Percentiles rank a stretch among this genome's conserved stretches.
Conservation (phyloP, 2,797 vertebrate species). For the Mus spretus region DNA sequence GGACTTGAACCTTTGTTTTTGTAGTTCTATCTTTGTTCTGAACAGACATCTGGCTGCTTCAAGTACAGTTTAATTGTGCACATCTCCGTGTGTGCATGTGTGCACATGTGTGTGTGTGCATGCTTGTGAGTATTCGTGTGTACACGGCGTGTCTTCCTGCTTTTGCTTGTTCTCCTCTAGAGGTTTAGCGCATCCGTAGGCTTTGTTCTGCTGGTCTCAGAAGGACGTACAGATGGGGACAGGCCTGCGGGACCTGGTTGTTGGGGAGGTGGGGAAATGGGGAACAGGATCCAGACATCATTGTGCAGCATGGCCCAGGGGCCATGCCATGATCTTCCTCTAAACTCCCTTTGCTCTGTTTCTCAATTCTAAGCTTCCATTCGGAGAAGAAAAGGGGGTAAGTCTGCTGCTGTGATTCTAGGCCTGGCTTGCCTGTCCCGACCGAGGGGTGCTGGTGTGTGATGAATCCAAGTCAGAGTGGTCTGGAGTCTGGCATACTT, state of each 20-base stretch:
- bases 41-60: background rate
- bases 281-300: background rate
- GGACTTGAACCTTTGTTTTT: background rate
- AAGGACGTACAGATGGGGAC: background rate
- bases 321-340: conserved; percentile 55
- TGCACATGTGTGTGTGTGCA: background rate
- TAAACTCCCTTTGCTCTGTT: conserved; percentile 87
- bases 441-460: background rate
- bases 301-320: conserved; percentile 10
- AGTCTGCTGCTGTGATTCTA: conserved; percentile 87
- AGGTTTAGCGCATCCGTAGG: background rate
- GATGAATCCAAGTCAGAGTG: background rate
- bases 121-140: background rate
- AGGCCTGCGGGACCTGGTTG: background rate
- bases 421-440: conserved; percentile 40
- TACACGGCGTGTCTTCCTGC: background rate
- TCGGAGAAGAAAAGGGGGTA: conserved; percentile 98
- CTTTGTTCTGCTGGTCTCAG: background rate
- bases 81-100: background rate
- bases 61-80: background rate
- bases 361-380: conserved; percentile 96
- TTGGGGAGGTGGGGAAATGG: background rate
- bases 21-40: background rate
- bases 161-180: background rate
- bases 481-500: background rate